Percentiles rank a stretch among this genome's conserved stretches.
Conservation (phyloP, 1,140 invertebrate genomes). For the Himalopsyche phryganea region DNA sequence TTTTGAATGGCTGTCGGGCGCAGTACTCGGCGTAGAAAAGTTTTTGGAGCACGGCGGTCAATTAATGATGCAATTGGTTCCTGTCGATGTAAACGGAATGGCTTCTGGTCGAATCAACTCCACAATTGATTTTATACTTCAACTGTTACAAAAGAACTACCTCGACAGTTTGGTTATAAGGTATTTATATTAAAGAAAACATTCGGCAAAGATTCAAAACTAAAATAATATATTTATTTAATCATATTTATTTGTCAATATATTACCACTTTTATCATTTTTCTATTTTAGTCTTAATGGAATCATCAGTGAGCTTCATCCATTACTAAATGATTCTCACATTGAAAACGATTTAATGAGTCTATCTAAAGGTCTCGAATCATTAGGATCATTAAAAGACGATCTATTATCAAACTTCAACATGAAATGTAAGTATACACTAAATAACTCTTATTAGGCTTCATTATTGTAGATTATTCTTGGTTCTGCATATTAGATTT, state of each 20-base stretch:
- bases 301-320: slow-evolving; percentile 43
- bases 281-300: slow-evolving; percentile 38
- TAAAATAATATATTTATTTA: too few relatives aligned
- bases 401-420: slow-evolving; percentile 39
- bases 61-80: slow-evolving; percentile 37
- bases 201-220: too few relatives aligned
- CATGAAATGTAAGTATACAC: slow-evolving; percentile 37
- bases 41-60: slow-evolving; percentile 36
- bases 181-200: too few relatives aligned
- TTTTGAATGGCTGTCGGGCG: slow-evolving; percentile 41
- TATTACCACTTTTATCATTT: too few relatives aligned
- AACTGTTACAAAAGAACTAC: slow-evolving; percentile 39
- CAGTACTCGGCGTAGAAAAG: slow-evolving; percentile 37
- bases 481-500: too few relatives aligned
- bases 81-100: slow-evolving; percentile 37
- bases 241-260: too few relatives aligned
- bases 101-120: slow-evolving; percentile 36
- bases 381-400: slow-evolving; percentile 37
- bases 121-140: slow-evolving; percentile 38
- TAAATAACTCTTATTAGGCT: too few relatives aligned
- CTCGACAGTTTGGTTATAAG: slow-evolving; percentile 38
- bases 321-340: slow-evolving; percentile 39
- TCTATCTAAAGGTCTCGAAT: slow-evolving; percentile 35
- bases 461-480: too few relatives aligned
- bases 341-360: slow-evolving; percentile 40